These are phyloP conservation scores for Brevimyrus niger DNA, from an alignment of 2,113 vertebrate species.

Conservation along the genomic window DNA sequence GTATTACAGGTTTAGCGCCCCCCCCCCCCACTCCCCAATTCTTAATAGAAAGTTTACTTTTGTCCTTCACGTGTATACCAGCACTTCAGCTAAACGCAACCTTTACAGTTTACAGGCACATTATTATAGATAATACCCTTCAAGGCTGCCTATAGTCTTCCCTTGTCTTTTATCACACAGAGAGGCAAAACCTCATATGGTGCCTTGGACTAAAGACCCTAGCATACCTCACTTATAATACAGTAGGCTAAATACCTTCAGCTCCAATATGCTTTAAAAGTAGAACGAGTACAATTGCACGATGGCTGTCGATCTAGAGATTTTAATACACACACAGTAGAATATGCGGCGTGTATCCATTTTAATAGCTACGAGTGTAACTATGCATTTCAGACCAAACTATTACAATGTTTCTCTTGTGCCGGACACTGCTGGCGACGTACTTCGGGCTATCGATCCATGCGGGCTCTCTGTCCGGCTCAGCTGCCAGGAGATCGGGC, in stretches of 20 bases:
- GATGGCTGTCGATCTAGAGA: background rate
- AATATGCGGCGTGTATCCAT: constrained; percentile 17
- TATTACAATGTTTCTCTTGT: background rate
- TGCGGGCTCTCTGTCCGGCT: constrained; percentile 32
- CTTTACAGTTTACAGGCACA: background rate
- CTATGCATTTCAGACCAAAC: background rate
- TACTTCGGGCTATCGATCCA: constrained; percentile 45
- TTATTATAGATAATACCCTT: background rate
- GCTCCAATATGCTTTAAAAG: background rate
- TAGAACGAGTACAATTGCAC: background rate
- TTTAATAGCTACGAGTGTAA: background rate
- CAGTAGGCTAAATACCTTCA: background rate
- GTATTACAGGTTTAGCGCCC: background rate
- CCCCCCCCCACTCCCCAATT: background rate
- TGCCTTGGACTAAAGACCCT: background rate
- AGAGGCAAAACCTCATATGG: background rate
- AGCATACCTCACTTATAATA: background rate
- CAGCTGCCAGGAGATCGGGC: constrained; percentile 31
- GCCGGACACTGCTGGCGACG: background rate
- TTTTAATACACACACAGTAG: background rate
- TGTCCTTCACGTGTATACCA: background rate
- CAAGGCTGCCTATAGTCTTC: background rate
- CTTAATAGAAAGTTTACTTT: background rate
- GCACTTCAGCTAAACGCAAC: background rate
- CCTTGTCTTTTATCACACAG: background rate